Evolutionary conservation across 2,888 invertebrate species (phyloP), one percentile per base, ranked within the genome.

Genomic region (Stegana nigrithorax): DNA sequence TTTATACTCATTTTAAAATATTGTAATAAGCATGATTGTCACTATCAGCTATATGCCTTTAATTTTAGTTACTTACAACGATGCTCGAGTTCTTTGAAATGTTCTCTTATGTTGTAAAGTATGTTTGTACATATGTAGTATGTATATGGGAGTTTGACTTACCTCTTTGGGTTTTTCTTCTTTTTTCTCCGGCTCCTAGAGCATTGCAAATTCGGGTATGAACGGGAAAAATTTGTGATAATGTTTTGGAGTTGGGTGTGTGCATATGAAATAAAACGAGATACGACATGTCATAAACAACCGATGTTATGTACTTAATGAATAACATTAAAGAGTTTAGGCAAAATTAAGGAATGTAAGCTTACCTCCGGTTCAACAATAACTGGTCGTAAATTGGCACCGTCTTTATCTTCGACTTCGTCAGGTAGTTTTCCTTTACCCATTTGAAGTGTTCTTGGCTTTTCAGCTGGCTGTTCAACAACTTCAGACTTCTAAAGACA

Each of bases 341-440:
- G n/a, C 21, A 19, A 32, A 26, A 17, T 8, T n/a, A 44, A 14
- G 42, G 12, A 29, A 44, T 8, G 25, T 26, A 14, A 17, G 66
- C 71, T 66, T 70, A 85, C 85, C 82, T 85, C 78, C 67, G 85
- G 84, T 67, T 83, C 82, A 53, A 86, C 81, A 66, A 86, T 86
- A 47, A 85, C 81, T 60, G 84, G 85, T 69, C 84, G 85, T 1
- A 86, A 73, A 12, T 66, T 69, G 42, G 80, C 77, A 10, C 75
- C 75, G 32, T 81, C 81, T 59, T 82, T 80, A 42, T 67, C 72
- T 17, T 80, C 73, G 59, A 72, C 66, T 8, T 82, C 78, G 25
- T 75, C 78, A 1, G 83, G 83, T 23, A 85, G 64, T 70, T 84
- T 81, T 50, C 85, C 85, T 68, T 84, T 85, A 27, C 85, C 85